Evolutionary conservation across 2,113 vertebrate species (phyloP).

Genomic region (Octodon degus): DNA sequence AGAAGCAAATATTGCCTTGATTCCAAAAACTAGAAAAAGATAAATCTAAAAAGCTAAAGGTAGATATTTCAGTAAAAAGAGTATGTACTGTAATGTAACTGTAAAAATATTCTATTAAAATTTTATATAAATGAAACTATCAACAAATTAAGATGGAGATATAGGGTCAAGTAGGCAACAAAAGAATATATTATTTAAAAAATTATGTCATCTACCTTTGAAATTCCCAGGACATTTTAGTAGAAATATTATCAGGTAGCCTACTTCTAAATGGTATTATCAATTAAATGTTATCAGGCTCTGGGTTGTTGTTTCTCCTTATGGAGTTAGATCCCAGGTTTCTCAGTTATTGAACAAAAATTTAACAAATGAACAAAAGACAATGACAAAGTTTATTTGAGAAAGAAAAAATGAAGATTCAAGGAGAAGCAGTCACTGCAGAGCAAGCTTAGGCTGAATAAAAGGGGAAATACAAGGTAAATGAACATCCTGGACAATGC

Average conservation of each 20-base stretch:
- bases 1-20: neutral
- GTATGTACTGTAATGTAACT: neutral
- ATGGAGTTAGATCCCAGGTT: neutral
- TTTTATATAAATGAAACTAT: neutral
- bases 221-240: neutral
- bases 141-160: conserved; percentile 5
- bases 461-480: neutral
- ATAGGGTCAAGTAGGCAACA: neutral
- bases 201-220: neutral
- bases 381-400: neutral
- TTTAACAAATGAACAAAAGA: neutral
- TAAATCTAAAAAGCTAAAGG: neutral
- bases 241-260: neutral
- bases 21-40: neutral
- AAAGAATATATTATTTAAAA: neutral
- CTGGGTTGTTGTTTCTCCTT: neutral
- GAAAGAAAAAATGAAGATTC: neutral
- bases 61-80: conserved; percentile 23
- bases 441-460: neutral
- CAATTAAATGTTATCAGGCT: neutral
- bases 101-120: conserved; percentile 6
- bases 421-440: neutral
- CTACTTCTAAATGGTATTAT: neutral
- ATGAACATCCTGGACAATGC: neutral
- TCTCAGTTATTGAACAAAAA: neutral